Evolutionary conservation across 2,797 vertebrate species (phyloP).

Genomic region (Pseudocheirus occidentalis): DNA sequence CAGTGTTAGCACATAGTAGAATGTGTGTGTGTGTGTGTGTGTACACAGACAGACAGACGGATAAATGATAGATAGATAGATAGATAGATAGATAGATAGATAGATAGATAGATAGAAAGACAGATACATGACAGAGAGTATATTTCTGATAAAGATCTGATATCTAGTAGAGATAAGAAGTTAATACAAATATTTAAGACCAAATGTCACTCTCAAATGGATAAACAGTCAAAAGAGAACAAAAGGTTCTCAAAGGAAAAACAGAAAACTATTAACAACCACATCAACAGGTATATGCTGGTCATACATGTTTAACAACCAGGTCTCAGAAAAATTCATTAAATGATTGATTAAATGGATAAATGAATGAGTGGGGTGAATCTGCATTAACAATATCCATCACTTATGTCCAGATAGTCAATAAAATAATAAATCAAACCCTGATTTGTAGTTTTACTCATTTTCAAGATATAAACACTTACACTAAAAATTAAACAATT

Average conservation of each 20-base stretch:
- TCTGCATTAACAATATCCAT: not conserved
- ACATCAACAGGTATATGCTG: not conserved
- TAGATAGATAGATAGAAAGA: too few species aligned
- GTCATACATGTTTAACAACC: not conserved
- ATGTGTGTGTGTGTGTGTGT: too few species aligned
- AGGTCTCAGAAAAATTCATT: not conserved
- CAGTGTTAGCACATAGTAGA: not conserved
- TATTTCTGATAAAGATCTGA: not conserved
- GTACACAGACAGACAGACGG: too few species aligned
- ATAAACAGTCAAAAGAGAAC: too few species aligned
- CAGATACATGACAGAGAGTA: too few species aligned
- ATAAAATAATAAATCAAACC: not conserved
- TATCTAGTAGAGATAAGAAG: not conserved
- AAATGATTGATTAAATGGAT: too few species aligned
- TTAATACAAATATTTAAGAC: not conserved
- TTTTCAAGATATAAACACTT: not conserved
- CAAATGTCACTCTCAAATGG: not conserved
- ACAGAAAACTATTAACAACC: not conserved
- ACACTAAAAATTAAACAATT: not conserved
- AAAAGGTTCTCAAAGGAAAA: not conserved
- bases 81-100: too few species aligned
- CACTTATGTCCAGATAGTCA: not conserved
- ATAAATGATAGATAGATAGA: too few species aligned
- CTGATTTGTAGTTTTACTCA: not conserved
- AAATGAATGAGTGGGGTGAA: too few species aligned